These are phyloP conservation scores for Macrotus californicus DNA, from an alignment of 2,113 vertebrate species.

Conservation along the genomic window DNA sequence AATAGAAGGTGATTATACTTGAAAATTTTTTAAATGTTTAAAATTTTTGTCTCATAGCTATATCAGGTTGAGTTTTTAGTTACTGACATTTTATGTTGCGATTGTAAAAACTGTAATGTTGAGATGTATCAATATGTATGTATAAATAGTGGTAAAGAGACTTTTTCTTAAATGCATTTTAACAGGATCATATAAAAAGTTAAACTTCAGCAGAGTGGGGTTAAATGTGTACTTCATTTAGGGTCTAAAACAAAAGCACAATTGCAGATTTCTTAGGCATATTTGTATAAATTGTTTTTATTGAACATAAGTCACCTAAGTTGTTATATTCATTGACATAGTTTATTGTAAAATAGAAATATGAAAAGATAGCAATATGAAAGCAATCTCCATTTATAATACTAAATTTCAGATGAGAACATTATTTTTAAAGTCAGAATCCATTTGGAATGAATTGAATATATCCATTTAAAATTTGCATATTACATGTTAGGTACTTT, in stretches of 20 bases:
- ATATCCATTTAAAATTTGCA: conserved; percentile 54
- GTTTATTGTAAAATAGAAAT: conserved; percentile 31
- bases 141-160: conserved; percentile 37
- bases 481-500: conserved; percentile 53
- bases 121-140: background rate
- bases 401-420: conserved; percentile 31
- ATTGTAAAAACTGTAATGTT: conserved; percentile 52
- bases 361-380: conserved; percentile 7
- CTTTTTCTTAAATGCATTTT: conserved; percentile 47
- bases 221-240: conserved; percentile 39
- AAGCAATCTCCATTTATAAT: conserved; percentile 32
- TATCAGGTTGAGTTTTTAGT: conserved; percentile 20
- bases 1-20: no score
- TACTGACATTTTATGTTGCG: conserved; percentile 40
- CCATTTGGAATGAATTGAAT: conserved; percentile 52
- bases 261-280: conserved; percentile 46
- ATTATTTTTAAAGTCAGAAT: conserved; percentile 54
- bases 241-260: conserved; percentile 38
- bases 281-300: conserved; percentile 40
- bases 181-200: conserved; percentile 39
- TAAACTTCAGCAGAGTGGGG: conserved; percentile 18
- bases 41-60: background rate
- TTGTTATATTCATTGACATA: conserved; percentile 21
- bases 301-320: background rate
- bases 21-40: conserved; percentile 5